Base-by-base conservation (phyloP, 2,797 vertebrate genomes). In the Platyrinchus mystaceus region DNA sequence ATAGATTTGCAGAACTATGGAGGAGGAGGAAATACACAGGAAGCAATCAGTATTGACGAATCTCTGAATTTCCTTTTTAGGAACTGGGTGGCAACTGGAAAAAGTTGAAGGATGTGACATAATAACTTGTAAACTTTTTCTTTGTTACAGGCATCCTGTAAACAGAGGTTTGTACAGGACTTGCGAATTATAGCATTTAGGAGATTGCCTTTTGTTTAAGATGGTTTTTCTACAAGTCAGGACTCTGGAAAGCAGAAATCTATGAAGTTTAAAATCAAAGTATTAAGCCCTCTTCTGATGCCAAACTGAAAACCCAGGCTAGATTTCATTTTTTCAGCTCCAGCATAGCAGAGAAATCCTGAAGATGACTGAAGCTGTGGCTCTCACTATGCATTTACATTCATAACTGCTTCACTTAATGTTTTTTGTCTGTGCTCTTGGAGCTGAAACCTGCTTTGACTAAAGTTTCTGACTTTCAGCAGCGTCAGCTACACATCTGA, bases 101-200 rank as follows among this genome's bases (percentile, higher is more conserved):
- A 82, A 81, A 74, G 62, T 79, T 69, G 70, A 60, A 93, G 93
- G 95, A 91, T 82, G 52, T 96, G 91, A 94, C 87, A 30, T 89
- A 87, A 59, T 68, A 46, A 55, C 47, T 58, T 7, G 1, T 70
- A 71, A 71, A 18, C 56, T 26, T 89, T 74, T 77, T 53, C 79
- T 89, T 94, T 88, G 77, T 94, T 87, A 52, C 20, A 70, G 41
- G 16, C 87, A 88, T 97, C 92, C 91, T 94, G 69, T 73, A 76
- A 90, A 21, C 64, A 84, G 76, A 64, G 21, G 9, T 69, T 92
- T 79, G 18, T 64, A 20, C 13, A 44, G 14, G 44, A 69, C 20
- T 63, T 60, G 37, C 47, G 34, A 55, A 73, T 91, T 84, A 34
- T 3, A 30, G 80, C 37, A 79, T 55, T 84, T 60, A 34, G 7